Base-by-base conservation (phyloP, 2,797 vertebrate genomes). In the Cossypha dichroa region DNA sequence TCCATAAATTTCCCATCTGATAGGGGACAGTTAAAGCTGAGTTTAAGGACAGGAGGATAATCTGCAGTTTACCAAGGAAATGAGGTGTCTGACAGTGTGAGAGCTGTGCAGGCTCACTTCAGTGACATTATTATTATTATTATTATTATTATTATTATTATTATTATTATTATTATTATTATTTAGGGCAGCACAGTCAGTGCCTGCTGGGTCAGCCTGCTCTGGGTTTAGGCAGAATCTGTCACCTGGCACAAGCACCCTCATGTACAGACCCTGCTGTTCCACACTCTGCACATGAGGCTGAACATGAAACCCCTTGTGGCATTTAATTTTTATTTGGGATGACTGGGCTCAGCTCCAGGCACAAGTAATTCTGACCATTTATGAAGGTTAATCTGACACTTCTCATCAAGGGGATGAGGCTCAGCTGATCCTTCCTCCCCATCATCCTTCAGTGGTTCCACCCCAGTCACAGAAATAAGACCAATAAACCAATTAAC, bases 331-430 rank as follows among this genome's bases (percentile, higher is more conserved):
- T 92, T 91, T 80, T 46, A 74, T 81, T 89, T 72, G 68, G 64
- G 74, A 49, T 49, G 67, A 33, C 54, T 89, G 90, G 95, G 81
- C 93, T 77, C 70, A 67, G 89, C 76, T 88, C 93, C 96, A 90
- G 63, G 76, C 73, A 76, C 52, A 58, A 41, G 95, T 52, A 96
- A 91, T 95, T 93, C 79, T 41, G 88, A 41, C 93, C 91, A 66
- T 96, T 96, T 82, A 74, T 58, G 56, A 93, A 92, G 93, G 95
- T 96, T 93, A 85, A 97, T 93, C 83, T 92, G 91, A 74, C 91
- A 72, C 73, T 93, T 73, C 69, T 86, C 70, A 70, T 92, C 86
- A 77, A 79, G 94, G 87, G 85, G 51, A 66, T 33, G 51, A 70
- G 64, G 76, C 87, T 90, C 25, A 23, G 86, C 38, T 40, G 63